phyloP scores from a whole-genome alignment of 1,140 invertebrate species.

The Watersipora subatra region DNA sequence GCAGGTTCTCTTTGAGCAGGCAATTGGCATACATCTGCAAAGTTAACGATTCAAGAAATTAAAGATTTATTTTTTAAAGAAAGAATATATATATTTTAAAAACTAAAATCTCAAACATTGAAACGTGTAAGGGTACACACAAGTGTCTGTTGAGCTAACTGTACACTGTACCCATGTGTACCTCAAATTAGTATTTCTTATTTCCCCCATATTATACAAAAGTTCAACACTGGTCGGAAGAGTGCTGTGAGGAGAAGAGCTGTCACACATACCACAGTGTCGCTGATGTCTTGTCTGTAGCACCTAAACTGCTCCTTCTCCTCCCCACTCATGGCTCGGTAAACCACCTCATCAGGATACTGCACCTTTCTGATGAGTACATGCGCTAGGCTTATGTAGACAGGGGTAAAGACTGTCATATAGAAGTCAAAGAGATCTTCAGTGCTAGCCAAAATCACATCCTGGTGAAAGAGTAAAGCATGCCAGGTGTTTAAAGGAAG shows the following conservation, averaged over 20 bases:
- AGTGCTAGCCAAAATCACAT: too few relatives aligned
- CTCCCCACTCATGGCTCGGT: constrained; percentile 46
- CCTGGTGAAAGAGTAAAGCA: too few relatives aligned
- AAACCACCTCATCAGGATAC: constrained; percentile 42
- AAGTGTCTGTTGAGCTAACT: too few relatives aligned
- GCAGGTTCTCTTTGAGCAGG: constrained; percentile 55
- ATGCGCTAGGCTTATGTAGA: constrained; percentile 52
- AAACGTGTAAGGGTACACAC: too few relatives aligned
- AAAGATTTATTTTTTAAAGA: constrained; percentile 1
- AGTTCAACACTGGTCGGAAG: too few relatives aligned
- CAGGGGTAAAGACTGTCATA: constrained; percentile 46
- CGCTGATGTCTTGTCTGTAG: constrained; percentile 77
- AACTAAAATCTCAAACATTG: too few relatives aligned
- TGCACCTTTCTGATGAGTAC: constrained; percentile 54
- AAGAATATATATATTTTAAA: too few relatives aligned
- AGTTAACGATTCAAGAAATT: constrained; percentile 12
- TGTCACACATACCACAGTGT: constrained; percentile 61
- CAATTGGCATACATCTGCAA: constrained; percentile 65
- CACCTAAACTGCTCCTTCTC: constrained; percentile 73
- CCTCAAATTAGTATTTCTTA: too few relatives aligned
- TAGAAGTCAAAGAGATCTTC: constrained; percentile 41
- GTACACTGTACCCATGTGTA: too few relatives aligned
- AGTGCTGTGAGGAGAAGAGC: too few relatives aligned
- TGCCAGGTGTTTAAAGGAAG: too few relatives aligned
- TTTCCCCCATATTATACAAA: too few relatives aligned